Base-by-base conservation (phyloP, 92 coral and sea anemone genomes). In the Parazoanthus swiftii region DNA sequence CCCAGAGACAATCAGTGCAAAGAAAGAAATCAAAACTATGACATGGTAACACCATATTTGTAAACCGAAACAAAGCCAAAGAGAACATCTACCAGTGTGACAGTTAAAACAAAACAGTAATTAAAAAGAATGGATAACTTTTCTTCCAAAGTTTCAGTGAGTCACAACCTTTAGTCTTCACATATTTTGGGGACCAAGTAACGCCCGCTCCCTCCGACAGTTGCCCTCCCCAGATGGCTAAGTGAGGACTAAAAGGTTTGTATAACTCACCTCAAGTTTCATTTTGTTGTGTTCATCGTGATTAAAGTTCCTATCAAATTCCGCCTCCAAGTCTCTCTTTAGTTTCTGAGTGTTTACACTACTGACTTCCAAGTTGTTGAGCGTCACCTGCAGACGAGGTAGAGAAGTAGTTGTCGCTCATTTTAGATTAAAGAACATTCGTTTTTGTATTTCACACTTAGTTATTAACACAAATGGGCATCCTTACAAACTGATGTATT, bases 301-400 rank as follows among this genome's bases (percentile, higher is more conserved):
- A 70, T 83, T 85, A 38, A 94, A 92, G 75, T 89, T 93, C 63
- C 95, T 89, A 36, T 90, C 94, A 88, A 95, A 95, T 83, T 95
- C 98, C n/a, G 89, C 80, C 93, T 92, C 98, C 21, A 97, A 91
- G 90, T 95, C 97, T 80, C 91, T 93, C 87, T 97, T 97, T 38
- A 97, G 91, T 70, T 97, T 97, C 89, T 95, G 99, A 5, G 94
- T 94, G 81, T 97, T 97, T 56, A 92, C 95, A 79, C 98, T 93
- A 89, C 98, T 97, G 56, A 93, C 98, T 51, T 95, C 95, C 54
- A 97, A 92, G 59, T 95, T 97, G 86, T 97, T 97, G 10, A 97
- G 86, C 37, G 96, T 95, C 16, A 97, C 99, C 99, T 97, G 51
- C 44, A 88, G 58, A 58, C 51, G 81, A 86, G 14, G 8, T 74